A percentile compares a stretch with the other conserved stretches of the same genome.
Conservation (phyloP, 2,888 invertebrate genomes). For the Yponomeuta plumbellus region DNA sequence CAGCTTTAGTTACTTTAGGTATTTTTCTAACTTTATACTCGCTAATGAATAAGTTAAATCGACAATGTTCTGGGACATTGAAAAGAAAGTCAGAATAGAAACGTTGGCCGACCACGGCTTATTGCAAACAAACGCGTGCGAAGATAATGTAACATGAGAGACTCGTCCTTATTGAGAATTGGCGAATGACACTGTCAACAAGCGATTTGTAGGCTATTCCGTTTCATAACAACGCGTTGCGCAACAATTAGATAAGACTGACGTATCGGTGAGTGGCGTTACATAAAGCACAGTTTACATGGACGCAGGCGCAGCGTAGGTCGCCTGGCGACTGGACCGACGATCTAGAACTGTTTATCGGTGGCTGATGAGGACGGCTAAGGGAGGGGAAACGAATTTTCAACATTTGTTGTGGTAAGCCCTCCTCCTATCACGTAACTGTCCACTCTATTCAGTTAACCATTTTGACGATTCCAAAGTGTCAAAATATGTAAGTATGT, state of each 20-base stretch:
- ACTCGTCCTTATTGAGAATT: slow-evolving; percentile 24
- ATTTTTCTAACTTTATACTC: too few species aligned
- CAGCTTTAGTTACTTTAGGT: too few species aligned
- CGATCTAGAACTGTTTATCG: too few species aligned
- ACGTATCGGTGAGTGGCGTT: slow-evolving; percentile 50
- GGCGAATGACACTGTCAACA: slow-evolving; percentile 40
- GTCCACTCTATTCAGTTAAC: too few species aligned
- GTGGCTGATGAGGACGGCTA: too few species aligned
- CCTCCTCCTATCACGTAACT: too few species aligned
- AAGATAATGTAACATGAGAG: neutral
- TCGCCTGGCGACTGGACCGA: too few species aligned
- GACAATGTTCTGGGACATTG: neutral
- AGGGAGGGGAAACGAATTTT: too few species aligned
- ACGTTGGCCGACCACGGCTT: neutral
- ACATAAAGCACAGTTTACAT: slow-evolving; percentile 30
- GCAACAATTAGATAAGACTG: slow-evolving; percentile 65
- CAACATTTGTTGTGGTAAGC: too few species aligned
- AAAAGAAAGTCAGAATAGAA: neutral
- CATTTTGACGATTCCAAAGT: too few species aligned
- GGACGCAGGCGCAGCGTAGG: neutral
- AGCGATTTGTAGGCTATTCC: slow-evolving; percentile 28
- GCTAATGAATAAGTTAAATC: neutral
- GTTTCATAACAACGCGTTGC: slow-evolving; percentile 45
- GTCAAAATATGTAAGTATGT: too few species aligned
- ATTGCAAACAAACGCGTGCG: neutral